A percentile compares a stretch with the other conserved stretches of the same genome.
Conservation (phyloP, 2,797 vertebrate genomes). For the Oophaga sylvatica region DNA sequence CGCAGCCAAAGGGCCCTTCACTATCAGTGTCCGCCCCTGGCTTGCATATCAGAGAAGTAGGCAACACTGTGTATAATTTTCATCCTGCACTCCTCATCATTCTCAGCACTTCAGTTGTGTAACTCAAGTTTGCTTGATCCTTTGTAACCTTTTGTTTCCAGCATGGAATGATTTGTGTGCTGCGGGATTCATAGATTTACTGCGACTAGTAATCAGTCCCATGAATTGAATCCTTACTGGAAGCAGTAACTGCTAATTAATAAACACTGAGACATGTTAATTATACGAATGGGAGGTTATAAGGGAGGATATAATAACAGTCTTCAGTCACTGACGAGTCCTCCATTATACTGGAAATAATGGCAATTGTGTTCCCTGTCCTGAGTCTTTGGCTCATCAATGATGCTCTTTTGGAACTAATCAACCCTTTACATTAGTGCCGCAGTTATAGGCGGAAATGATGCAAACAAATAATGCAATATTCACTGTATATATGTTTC, state of each 20-base stretch:
- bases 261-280: slow-evolving; percentile 18
- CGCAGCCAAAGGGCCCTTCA: too few relatives aligned
- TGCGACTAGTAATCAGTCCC: not conserved
- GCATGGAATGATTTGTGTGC: not conserved
- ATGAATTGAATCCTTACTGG: slow-evolving; percentile 31
- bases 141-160: slow-evolving; percentile 16
- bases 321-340: slow-evolving; percentile 8
- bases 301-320: not conserved
- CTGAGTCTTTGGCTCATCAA: slow-evolving; percentile 4
- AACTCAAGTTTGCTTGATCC: not conserved
- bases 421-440: not conserved
- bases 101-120: not conserved
- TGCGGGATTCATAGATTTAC: not conserved
- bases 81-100: not conserved
- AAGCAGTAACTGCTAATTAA: slow-evolving; percentile 35
- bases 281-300: slow-evolving; percentile 26
- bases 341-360: not conserved
- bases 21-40: too few relatives aligned
- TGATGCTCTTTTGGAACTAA: slow-evolving; percentile 29
- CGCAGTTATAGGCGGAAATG: not conserved
- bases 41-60: too few relatives aligned
- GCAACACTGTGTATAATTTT: too few relatives aligned
- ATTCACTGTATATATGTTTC: too few relatives aligned
- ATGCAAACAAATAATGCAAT: not conserved
- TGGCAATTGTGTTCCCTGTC: slow-evolving; percentile 1